Evolutionary conservation across 2,113 vertebrate species (phyloP).

Genomic region (Buteo buteo): DNA sequence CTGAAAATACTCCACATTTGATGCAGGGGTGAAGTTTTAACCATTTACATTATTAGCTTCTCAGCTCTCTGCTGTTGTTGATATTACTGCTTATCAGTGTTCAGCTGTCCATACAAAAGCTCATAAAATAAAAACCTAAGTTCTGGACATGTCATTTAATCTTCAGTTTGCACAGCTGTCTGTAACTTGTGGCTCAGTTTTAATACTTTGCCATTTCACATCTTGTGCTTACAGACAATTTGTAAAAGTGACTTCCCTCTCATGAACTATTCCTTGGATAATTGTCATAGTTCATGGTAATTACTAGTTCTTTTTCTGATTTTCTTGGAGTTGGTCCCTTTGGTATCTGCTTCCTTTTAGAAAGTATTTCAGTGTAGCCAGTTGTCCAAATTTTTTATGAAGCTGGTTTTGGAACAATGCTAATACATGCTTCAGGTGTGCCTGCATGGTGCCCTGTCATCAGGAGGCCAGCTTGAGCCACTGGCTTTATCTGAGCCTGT

Average conservation of each 20-base stretch:
- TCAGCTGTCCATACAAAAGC: not conserved
- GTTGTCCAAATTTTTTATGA: not conserved
- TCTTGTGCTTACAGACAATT: not conserved
- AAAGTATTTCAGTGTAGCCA: not conserved
- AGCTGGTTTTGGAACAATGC: not conserved
- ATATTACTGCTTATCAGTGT: not conserved
- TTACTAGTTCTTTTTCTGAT: not conserved
- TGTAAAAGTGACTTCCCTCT: accelerated
- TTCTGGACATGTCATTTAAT: not conserved
- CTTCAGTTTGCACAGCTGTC: not conserved
- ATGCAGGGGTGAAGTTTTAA: not conserved
- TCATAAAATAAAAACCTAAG: not conserved
- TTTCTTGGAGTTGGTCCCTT: not conserved
- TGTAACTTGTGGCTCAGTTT: not conserved
- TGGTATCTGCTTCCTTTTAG: not conserved
- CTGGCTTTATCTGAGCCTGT: not conserved
- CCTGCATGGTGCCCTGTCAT: accelerated
- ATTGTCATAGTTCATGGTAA: not conserved
- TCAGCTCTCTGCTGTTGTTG: not conserved
- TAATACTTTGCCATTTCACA: not conserved
- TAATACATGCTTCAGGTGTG: not conserved
- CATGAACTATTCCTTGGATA: not conserved
- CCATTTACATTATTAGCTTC: not conserved
- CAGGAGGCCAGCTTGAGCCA: not conserved
- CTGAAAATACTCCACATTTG: not conserved